Base-by-base conservation (phyloP, 1,140 invertebrate genomes). In the Dufourea novaeangliae region DNA sequence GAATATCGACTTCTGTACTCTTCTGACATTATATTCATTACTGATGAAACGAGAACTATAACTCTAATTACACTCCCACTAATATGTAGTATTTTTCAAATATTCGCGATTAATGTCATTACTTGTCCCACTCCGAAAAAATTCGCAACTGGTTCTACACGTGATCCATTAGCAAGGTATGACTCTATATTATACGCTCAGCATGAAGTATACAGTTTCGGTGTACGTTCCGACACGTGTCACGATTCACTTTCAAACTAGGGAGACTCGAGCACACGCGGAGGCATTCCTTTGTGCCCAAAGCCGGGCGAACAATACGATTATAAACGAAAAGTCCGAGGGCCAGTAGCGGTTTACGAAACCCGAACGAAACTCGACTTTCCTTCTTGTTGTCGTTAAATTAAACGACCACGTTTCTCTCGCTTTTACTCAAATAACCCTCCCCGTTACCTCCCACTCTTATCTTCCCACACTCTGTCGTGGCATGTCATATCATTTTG, bases 381-480 rank as follows among this genome's bases (percentile, higher is more conserved):
- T 62, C 70, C 69, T 57, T 20, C 41, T 41, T 41, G 22, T 82
- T 62, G 75, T 82, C 56, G 82, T 83, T 82, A 70, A 73, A 82
- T 83, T 82, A 83, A 83, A 50, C 63, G 64, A 54, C 62, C 50
- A 12, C 25, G 25, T 25, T 29, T 6, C n/a, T 12, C 70, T 50
- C 29, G 11, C 11, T 17, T n/a, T 20, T n/a, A 66, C 61, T 17
- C 5, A 11, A 3, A 4, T 10, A 14, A 27, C 41, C 32, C 2
- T 20, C 3, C 8, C 14, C 25, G 44, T 11, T n/a, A 3, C 10
- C 25, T 0, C 20, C 4, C 14, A 5, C 14, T 14, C 17, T 50
- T 41, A 17, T 50, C 4, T n/a, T 20, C 37, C 25, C 4, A 29
- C 34, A 10, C 37, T 70, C n/a, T n/a, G n/a, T n/a, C n/a, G n/a